Conservation (phyloP, 2,888 invertebrate species). For the Clivina fossor region DNA sequence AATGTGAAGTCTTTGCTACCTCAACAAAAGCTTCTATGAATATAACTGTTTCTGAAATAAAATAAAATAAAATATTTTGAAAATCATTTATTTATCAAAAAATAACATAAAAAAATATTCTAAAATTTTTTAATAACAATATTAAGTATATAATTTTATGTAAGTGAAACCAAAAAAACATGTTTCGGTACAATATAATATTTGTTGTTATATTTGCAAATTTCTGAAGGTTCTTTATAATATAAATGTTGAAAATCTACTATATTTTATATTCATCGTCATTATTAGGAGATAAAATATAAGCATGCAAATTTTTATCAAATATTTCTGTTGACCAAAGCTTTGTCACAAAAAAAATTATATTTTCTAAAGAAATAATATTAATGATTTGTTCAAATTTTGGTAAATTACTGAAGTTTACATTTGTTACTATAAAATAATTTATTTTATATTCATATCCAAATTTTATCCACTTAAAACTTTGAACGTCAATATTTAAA, state of each 20-base stretch:
- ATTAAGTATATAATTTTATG: background rate
- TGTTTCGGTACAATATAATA: background rate
- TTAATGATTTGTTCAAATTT: constrained; percentile 8
- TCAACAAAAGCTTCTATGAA: no score
- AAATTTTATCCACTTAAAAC: constrained; percentile 5
- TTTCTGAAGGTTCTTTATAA: background rate
- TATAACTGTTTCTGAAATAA: no score
- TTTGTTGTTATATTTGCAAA: constrained; percentile 1
- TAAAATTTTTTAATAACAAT: no score
- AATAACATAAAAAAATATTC: no score
- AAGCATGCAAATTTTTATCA: background rate
- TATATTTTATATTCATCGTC: background rate
- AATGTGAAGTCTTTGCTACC: no score
- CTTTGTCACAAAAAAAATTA: background rate
- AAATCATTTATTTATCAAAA: no score
- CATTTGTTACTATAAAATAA: constrained; percentile 7
- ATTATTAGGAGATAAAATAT: constrained; percentile 1
- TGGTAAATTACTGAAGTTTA: background rate
- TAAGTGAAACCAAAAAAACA: constrained; percentile 2
- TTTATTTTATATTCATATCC: constrained; percentile 6
- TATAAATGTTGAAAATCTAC: background rate
- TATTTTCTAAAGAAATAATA: background rate
- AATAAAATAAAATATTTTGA: no score
- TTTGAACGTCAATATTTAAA: background rate
- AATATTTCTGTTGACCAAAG: constrained; percentile 1